phyloP scores from a whole-genome alignment of 2,113 vertebrate species.

The Ancistrus triradiatus region DNA sequence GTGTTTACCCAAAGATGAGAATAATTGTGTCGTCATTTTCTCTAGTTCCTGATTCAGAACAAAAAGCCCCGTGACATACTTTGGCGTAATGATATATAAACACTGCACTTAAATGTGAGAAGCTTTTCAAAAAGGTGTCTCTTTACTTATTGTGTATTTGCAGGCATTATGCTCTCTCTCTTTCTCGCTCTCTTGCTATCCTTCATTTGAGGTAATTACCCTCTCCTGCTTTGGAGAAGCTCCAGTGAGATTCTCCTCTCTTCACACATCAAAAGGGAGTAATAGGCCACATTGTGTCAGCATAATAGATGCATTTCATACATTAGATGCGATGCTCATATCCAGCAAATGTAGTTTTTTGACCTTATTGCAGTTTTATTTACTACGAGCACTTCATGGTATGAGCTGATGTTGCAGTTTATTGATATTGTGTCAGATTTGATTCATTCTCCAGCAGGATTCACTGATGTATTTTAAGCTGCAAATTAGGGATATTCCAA shows the following conservation, averaged over 20 bases:
- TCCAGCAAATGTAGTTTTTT: too few relatives aligned
- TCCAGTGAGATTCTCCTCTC: conserved; percentile 11
- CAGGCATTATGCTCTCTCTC: conserved; percentile 29
- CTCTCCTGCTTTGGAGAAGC: conserved; percentile 29
- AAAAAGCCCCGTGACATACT: conserved; percentile 13
- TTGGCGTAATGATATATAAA: conserved; percentile 43
- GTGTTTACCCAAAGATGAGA: conserved; percentile 20
- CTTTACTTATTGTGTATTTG: conserved; percentile 36
- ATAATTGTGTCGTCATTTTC: conserved; percentile 26
- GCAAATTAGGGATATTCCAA: too few relatives aligned
- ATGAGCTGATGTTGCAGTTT: too few relatives aligned
- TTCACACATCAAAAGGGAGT: conserved; percentile 41
- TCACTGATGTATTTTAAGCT: too few relatives aligned
- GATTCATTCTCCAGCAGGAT: too few relatives aligned
- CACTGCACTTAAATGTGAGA: conserved; percentile 35
- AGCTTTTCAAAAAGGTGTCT: conserved; percentile 38
- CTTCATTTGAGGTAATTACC: conserved; percentile 48
- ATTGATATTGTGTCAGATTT: too few relatives aligned
- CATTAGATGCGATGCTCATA: conserved; percentile 27
- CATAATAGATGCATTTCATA: conserved; percentile 34
- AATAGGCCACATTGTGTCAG: conserved; percentile 28
- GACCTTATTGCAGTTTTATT: too few relatives aligned
- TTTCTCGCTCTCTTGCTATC: conserved; percentile 11
- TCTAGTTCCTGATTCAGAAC: conserved; percentile 10
- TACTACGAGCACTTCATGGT: too few relatives aligned